These are phyloP conservation scores for Ormyrus rosae DNA, from an alignment of 2,888 invertebrate genomes.

Conservation along the genomic window DNA sequence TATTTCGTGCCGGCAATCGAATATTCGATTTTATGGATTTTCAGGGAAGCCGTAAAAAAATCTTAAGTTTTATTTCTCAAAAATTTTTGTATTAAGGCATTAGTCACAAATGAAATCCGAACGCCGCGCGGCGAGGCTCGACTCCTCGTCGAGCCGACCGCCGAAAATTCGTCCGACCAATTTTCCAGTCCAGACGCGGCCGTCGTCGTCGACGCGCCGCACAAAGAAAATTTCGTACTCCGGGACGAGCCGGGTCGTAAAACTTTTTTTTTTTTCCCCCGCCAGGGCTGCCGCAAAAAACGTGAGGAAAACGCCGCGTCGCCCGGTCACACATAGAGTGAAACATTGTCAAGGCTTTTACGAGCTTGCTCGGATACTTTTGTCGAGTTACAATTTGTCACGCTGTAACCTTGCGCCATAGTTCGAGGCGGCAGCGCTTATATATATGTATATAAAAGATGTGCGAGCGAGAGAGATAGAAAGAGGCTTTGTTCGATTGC, in stretches of 20 bases:
- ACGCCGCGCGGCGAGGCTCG: slow-evolving; percentile 11
- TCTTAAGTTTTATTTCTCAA: slow-evolving; percentile 22
- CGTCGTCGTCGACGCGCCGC: background rate
- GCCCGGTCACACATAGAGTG: background rate
- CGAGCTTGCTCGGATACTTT: slow-evolving; percentile 30
- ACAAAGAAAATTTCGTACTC: background rate
- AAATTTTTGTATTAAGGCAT: background rate
- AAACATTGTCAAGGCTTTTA: slow-evolving; percentile 40
- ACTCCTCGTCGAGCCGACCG: background rate
- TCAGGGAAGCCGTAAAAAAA: slow-evolving; percentile 52
- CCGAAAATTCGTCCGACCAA: slow-evolving; percentile 1
- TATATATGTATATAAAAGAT: background rate
- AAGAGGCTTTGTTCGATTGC: slow-evolving; percentile 11
- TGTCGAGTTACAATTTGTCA: slow-evolving; percentile 55
- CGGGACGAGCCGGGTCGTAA: slow-evolving; percentile 32
- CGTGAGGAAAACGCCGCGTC: background rate
- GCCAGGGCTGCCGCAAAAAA: slow-evolving; percentile 7
- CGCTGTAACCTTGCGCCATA: slow-evolving; percentile 28
- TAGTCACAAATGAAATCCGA: slow-evolving; percentile 34
- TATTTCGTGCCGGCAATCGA: slow-evolving; percentile 34
- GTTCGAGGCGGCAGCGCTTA: background rate
- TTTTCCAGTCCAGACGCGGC: background rate
- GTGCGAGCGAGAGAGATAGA: background rate
- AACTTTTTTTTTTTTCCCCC: slow-evolving; percentile 25
- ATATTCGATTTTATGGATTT: slow-evolving; percentile 45